These are phyloP conservation scores for Whitmania pigra DNA, from an alignment of 1,140 invertebrate genomes.

Conservation along the genomic window DNA sequence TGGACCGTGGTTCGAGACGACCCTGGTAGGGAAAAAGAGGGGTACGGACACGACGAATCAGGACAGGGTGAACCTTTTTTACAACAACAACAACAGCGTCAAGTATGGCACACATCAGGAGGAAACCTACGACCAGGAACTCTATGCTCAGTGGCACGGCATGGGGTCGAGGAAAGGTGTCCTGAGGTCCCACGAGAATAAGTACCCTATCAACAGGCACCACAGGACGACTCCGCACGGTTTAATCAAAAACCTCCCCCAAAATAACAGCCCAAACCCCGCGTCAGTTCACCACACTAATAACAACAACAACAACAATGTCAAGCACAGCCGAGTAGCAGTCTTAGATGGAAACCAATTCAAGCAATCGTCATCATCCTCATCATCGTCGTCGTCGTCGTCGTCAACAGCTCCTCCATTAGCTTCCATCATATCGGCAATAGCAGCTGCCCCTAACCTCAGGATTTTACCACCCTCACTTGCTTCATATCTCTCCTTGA, in stretches of 20 bases:
- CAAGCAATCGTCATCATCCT: conserved; percentile 1
- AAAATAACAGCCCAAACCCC: not conserved
- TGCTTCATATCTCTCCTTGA: too few relatives aligned
- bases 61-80: not conserved
- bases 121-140: not conserved
- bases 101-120: not conserved
- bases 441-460: too few relatives aligned
- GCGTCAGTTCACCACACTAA: not conserved
- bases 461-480: too few relatives aligned
- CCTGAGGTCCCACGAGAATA: not conserved
- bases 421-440: too few relatives aligned
- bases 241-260: not conserved
- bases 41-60: not conserved
- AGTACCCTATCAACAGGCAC: not conserved
- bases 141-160: not conserved
- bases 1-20: not conserved
- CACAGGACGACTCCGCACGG: not conserved
- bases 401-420: not conserved
- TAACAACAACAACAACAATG: not conserved
- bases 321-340: not conserved
- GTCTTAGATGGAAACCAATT: conserved; percentile 1
- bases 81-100: conserved; percentile 10
- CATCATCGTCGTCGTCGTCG: conserved; percentile 6
- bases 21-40: not conserved
- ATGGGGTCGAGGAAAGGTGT: not conserved